Conservation (phyloP, 2,113 vertebrate genomes). For the Ginglymostoma cirratum region DNA sequence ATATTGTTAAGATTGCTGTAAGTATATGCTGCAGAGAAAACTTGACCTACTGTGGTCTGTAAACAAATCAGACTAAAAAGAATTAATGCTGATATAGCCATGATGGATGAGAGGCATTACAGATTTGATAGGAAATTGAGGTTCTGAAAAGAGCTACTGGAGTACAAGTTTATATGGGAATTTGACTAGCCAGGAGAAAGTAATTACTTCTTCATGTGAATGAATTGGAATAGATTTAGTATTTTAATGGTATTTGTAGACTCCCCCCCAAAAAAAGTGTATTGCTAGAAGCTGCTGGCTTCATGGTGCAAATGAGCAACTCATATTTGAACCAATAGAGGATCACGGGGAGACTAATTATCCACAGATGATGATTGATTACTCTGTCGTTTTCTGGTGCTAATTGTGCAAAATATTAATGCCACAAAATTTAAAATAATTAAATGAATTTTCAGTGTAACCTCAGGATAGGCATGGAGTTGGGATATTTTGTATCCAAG, state of each 20-base stretch:
- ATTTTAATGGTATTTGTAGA: not conserved
- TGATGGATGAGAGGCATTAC: not conserved
- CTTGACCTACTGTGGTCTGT: not conserved
- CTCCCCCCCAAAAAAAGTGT: not conserved
- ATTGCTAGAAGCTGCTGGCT: not conserved
- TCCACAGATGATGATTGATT: not conserved
- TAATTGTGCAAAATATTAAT: not conserved
- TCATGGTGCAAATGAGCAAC: not conserved
- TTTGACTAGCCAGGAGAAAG: not conserved
- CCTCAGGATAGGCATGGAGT: not conserved
- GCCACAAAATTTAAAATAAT: not conserved
- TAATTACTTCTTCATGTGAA: not conserved
- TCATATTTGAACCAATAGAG: not conserved
- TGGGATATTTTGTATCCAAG: not conserved
- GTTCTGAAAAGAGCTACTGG: not conserved
- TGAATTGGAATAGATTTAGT: not conserved
- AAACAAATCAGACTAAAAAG: not conserved
- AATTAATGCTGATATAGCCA: not conserved
- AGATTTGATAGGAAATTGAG: not conserved
- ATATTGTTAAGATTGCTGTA: not conserved
- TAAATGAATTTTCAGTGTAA: not conserved
- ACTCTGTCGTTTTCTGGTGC: not conserved
- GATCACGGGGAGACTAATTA: not conserved
- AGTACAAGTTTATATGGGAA: not conserved
- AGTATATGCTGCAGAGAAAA: not conserved